Percentiles rank a stretch among this genome's conserved stretches.
phyloP scores from a whole-genome alignment of 2,113 vertebrate species.

The Ageneiosus marmoratus region DNA sequence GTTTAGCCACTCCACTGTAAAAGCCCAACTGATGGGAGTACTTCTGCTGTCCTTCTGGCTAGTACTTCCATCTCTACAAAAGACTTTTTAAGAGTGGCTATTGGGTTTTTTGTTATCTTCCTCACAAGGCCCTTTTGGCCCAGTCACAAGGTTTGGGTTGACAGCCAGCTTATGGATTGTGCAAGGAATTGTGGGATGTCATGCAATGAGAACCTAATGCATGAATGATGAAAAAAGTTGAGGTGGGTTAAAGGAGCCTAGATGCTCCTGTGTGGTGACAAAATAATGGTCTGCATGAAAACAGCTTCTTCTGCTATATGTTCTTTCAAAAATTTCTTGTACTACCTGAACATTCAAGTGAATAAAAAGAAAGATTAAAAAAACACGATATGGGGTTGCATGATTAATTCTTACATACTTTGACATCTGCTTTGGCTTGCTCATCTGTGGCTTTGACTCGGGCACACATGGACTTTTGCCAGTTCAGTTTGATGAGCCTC shows the following conservation, averaged over 20 bases:
- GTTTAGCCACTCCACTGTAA: neutral
- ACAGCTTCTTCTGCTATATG: neutral
- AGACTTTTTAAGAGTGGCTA: neutral
- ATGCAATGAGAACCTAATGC: neutral
- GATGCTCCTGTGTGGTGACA: neutral
- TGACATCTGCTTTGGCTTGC: slow-evolving; percentile 65
- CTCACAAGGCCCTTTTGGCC: neutral
- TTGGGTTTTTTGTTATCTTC: neutral
- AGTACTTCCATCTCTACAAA: neutral
- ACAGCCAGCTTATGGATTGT: neutral
- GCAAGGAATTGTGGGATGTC: neutral
- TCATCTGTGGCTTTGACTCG: slow-evolving; percentile 66
- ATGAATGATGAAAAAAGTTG: neutral
- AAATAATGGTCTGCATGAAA: neutral
- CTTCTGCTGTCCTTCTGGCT: neutral
- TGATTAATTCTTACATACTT: slow-evolving; percentile 57
- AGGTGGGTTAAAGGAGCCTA: neutral
- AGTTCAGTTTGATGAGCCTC: slow-evolving; percentile 71
- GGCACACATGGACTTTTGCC: slow-evolving; percentile 70
- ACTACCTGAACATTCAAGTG: neutral
- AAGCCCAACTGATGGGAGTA: neutral
- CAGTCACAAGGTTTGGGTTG: neutral
- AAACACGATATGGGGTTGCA: neutral
- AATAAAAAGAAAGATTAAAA: neutral
- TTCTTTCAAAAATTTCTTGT: neutral